phyloP scores from a whole-genome alignment of 2,113 vertebrate genomes.

The Pao palembangensis region DNA sequence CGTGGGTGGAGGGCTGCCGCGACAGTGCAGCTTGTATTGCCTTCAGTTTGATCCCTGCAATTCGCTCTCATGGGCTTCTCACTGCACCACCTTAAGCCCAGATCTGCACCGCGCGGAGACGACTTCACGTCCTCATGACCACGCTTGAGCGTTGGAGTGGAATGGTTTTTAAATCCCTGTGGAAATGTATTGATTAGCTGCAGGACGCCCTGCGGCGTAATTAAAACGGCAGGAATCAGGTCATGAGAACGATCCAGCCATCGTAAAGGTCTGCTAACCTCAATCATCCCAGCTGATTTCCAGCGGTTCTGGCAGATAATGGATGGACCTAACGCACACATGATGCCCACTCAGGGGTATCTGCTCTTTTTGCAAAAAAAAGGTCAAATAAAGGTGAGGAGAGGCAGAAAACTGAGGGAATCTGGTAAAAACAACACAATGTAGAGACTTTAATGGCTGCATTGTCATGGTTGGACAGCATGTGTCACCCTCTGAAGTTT shows the following conservation, averaged over 20 bases:
- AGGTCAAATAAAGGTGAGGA: too few species aligned
- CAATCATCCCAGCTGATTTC: too few species aligned
- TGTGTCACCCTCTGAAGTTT: conserved; percentile 35
- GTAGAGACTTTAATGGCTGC: not conserved
- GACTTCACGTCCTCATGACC: conserved; percentile 15
- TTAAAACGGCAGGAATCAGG: conserved; percentile 3
- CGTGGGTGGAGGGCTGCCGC: conserved; percentile 63
- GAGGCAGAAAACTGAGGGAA: too few species aligned
- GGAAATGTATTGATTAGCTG: conserved; percentile 19
- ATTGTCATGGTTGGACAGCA: conserved; percentile 27
- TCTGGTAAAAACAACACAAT: too few species aligned
- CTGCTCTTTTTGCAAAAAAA: too few species aligned
- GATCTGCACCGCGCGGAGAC: conserved; percentile 12
- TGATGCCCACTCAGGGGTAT: too few species aligned
- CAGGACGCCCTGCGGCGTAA: not conserved
- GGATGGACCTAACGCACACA: too few species aligned
- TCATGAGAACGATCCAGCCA: not conserved
- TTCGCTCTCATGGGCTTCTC: conserved; percentile 32
- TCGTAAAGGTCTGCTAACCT: too few species aligned
- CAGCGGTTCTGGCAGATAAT: too few species aligned
- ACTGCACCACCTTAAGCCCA: conserved; percentile 10
- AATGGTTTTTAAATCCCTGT: conserved; percentile 20
- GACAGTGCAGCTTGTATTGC: conserved; percentile 63
- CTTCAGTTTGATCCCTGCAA: conserved; percentile 57
- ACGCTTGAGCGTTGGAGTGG: conserved; percentile 12